Base-by-base conservation (phyloP, 2,888 invertebrate species). In the Hypomecis punctinalis region DNA sequence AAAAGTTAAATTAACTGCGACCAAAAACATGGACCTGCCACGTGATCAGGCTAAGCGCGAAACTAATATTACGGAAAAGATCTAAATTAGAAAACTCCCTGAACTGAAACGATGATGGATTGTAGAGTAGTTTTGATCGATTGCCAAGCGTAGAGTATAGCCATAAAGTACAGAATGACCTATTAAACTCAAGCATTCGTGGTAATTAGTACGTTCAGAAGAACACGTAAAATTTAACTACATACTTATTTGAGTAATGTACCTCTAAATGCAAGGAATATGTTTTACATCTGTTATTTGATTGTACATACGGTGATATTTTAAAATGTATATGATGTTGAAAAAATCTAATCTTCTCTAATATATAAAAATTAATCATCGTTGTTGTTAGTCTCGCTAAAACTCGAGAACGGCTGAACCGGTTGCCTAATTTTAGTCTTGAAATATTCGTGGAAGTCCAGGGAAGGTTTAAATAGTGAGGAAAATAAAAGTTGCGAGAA, bases 181-280 rank as follows among this genome's bases (percentile, higher is more conserved):
- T 58, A 45, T 68, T 48, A 69, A 67, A 69, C 61, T 48, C 36
- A 59, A 54, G 55, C 59, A 64, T 37, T 60, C 42, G 39, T 55
- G 11, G 33, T 52, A 40, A 63, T 39, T 48, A 48, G 36, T 59
- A 47, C 66, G 48, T 59, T 64, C 62, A 62, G 56, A 63, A 54
- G 67, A 62, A 62, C 52, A 67, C 61, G 40, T 62, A 46, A 66
- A 60, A 55, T 52, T 67, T 63, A 43, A 63, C 54, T 55, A 49
- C 49, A 51, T 11, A 61, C 35, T 43, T 9, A 37, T 51, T 37
- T 37, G 11, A 1, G 37, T 51, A 13, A 11, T n/a, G 37, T 13
- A 37, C 11, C 37, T 37, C 9, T 23, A 37, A 37, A 36, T 8
- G 5, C 35, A 43, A n/a, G 9, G 11, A 45, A 42, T 23, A 23